Conservation (phyloP, 1,140 invertebrate genomes). For the Teleopsis dalmanni region DNA sequence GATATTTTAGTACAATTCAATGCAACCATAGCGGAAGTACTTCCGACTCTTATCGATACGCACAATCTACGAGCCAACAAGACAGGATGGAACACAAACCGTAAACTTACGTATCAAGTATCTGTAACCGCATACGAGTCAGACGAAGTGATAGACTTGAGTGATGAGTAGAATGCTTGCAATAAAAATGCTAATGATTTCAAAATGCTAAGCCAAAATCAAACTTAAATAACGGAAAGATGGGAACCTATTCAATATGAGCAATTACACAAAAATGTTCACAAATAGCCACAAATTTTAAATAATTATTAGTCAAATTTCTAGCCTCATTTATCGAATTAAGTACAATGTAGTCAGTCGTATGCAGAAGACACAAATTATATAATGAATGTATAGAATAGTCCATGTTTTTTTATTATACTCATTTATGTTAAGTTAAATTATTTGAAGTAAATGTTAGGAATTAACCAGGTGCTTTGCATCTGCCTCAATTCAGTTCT, state of each 20-base stretch:
- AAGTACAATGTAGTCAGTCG: neutral
- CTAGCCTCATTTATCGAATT: too few species aligned
- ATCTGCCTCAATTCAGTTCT: too few species aligned
- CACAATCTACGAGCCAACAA: neutral
- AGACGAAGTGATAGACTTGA: conserved; percentile 6
- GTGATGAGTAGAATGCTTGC: neutral
- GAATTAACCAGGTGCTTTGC: too few species aligned
- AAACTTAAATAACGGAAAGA: neutral
- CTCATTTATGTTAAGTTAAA: too few species aligned
- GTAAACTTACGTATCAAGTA: conserved; percentile 8
- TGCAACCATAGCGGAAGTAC: conserved; percentile 36
- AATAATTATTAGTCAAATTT: conserved; percentile 7
- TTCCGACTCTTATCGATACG: conserved; percentile 15
- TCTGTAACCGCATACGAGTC: neutral
- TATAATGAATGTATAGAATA: too few species aligned
- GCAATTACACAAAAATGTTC: neutral
- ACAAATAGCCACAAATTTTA: neutral
- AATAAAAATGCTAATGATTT: neutral
- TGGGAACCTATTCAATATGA: neutral
- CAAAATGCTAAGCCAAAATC: neutral
- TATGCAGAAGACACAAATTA: neutral
- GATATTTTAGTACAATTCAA: conserved; percentile 39
- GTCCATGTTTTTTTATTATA: too few species aligned
- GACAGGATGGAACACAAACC: neutral
- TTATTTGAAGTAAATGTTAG: too few species aligned